phyloP scores from a whole-genome alignment of 2,113 vertebrate genomes.

The Sturnira hondurensis region DNA sequence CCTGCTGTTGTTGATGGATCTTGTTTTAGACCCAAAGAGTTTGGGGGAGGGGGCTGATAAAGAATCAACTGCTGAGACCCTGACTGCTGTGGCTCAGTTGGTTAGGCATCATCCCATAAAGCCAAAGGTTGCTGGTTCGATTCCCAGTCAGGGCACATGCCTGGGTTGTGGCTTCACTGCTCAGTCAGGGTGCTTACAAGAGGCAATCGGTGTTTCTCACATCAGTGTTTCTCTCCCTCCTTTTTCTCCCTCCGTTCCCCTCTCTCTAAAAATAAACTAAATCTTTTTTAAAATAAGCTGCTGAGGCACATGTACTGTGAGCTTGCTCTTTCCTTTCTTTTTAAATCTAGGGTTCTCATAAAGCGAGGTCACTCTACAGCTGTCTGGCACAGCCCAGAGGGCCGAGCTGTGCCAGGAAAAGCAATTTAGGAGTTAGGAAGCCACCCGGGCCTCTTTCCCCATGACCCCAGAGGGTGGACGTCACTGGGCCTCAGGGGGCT shows the following conservation, averaged over 20 bases:
- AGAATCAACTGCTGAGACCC: background rate
- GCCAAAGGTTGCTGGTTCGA: no score
- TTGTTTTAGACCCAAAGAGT: background rate
- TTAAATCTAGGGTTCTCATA: conserved; percentile 32
- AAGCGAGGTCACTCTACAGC: background rate
- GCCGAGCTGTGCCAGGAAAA: conserved; percentile 63
- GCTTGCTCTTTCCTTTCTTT: background rate
- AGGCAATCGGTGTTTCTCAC: no score
- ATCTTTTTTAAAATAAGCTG: background rate
- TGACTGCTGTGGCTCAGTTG: no score
- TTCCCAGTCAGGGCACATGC: no score
- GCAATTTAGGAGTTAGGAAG: conserved; percentile 47
- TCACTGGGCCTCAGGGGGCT: conserved; percentile 42
- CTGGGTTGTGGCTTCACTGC: no score
- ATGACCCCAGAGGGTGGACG: conserved; percentile 56
- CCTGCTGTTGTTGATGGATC: fast-evolving
- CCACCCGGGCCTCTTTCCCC: conserved; percentile 65
- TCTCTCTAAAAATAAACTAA: no score
- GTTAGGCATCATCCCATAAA: no score
- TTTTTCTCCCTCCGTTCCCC: no score
- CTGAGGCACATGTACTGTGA: background rate
- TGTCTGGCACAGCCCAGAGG: conserved; percentile 31
- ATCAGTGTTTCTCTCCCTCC: no score
- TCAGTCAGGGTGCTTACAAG: no score
- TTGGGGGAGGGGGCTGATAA: background rate